Conservation (phyloP, 2,888 invertebrate species). For the Temnothorax unifasciatus region DNA sequence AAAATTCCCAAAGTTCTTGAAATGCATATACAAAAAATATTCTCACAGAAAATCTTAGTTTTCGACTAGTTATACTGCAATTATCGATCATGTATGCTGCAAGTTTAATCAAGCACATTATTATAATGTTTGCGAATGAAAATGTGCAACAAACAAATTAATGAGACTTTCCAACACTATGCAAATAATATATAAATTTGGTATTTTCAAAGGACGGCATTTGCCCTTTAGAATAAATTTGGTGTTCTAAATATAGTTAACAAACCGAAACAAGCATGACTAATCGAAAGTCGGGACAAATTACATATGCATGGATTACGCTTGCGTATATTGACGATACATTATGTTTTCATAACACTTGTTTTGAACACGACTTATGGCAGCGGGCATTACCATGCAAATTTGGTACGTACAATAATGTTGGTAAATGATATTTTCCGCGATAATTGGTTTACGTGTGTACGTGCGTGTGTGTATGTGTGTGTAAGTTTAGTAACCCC, state of each 20-base stretch:
- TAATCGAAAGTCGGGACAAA: conserved; percentile 46
- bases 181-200: conserved; percentile 12
- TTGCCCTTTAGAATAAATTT: conserved; percentile 1
- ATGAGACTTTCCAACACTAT: background rate
- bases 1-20: background rate
- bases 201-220: conserved; percentile 13
- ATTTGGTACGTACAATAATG: conserved; percentile 55
- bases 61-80: background rate
- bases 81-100: background rate
- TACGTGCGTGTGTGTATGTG: background rate
- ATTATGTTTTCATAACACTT: conserved; percentile 64
- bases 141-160: conserved; percentile 15
- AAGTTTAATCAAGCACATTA: conserved; percentile 3
- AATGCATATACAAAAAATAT: background rate
- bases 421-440: conserved; percentile 58
- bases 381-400: conserved; percentile 66
- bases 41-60: background rate
- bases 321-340: conserved; percentile 64
- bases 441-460: conserved; percentile 59
- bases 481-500: background rate
- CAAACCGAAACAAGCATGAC: conserved; percentile 30
- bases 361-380: conserved; percentile 65
- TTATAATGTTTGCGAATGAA: conserved; percentile 5
- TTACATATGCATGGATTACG: conserved; percentile 53
- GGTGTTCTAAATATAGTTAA: conserved; percentile 20